Conservation (phyloP, 2,888 invertebrate species). For the Eutolmus rufibarbis region DNA sequence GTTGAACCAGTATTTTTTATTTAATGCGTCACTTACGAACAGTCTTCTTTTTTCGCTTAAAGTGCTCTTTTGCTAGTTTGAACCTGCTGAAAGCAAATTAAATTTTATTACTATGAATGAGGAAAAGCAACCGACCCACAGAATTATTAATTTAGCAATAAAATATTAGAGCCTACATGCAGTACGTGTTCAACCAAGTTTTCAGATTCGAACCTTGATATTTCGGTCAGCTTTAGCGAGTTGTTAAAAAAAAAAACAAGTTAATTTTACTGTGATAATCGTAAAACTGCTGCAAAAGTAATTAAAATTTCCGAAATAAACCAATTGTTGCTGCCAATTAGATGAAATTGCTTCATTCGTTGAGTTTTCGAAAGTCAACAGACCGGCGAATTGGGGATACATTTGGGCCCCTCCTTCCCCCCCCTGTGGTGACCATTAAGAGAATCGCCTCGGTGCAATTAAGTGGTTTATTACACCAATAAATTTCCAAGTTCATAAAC, state of each 20-base stretch:
- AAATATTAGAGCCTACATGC: not conserved
- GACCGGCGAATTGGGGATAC: not conserved
- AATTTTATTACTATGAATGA: no score
- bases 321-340: not conserved
- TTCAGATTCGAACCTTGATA: not conserved
- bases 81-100: no score
- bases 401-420: not conserved
- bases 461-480: not conserved
- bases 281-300: not conserved
- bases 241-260: not conserved
- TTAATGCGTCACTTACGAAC: no score
- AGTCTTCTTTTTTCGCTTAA: no score
- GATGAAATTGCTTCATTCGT: not conserved
- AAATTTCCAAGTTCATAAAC: not conserved
- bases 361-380: not conserved
- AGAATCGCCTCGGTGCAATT: not conserved
- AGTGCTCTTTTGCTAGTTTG: no score
- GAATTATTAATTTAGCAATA: not conserved
- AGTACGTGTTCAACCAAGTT: not conserved
- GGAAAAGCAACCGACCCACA: no score
- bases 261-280: not conserved
- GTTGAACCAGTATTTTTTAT: no score
- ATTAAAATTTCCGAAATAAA: not conserved
- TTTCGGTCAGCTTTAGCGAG: not conserved
- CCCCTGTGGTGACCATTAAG: not conserved